Percentiles rank a stretch among this genome's conserved stretches.
Evolutionary conservation across 1,140 invertebrate genomes (phyloP).

Genomic region (Solenopsis invicta): DNA sequence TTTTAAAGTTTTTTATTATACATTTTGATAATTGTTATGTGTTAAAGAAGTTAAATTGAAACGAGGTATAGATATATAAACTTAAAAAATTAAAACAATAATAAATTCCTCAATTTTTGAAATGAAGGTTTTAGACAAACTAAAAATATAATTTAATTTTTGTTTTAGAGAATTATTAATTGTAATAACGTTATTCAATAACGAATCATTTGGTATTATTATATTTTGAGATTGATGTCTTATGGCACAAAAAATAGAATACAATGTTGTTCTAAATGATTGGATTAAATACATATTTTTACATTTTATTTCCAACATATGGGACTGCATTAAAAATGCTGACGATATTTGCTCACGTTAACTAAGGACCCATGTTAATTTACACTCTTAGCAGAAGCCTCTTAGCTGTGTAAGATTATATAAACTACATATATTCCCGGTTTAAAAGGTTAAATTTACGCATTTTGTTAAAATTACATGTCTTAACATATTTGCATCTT

Average conservation of each 20-base stretch:
- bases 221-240: not conserved
- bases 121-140: not conserved
- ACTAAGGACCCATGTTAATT: not conserved
- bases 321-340: not conserved
- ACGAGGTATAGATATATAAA: not conserved
- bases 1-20: not conserved
- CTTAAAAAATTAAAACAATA: not conserved
- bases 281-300: not conserved
- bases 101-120: not conserved
- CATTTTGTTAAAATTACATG: not conserved
- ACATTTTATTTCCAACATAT: not conserved
- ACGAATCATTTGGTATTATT: not conserved
- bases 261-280: not conserved
- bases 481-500: not conserved
- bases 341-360: not conserved
- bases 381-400: not conserved
- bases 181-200: not conserved
- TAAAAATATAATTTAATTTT: not conserved
- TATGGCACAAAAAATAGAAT: too few relatives aligned
- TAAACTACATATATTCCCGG: not conserved
- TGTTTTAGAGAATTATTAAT: not conserved
- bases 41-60: too few relatives aligned
- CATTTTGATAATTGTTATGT: not conserved
- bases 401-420: not conserved
- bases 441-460: not conserved